Base-by-base conservation (phyloP, 2,113 vertebrate species). In the Pseudorectes ferrugineus region DNA sequence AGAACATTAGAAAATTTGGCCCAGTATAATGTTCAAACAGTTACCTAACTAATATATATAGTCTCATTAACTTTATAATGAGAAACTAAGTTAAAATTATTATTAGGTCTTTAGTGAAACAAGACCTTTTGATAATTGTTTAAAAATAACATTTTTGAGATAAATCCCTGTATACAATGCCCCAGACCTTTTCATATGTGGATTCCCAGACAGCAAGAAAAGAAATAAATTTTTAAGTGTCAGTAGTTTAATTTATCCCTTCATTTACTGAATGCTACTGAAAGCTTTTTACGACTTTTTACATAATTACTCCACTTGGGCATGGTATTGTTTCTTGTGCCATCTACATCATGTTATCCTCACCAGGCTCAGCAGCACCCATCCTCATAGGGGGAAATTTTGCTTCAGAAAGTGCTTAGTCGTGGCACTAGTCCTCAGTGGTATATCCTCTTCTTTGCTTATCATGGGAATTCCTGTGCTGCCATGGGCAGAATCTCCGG, bases 111-210 rank as follows among this genome's bases (percentile, higher is more conserved):
- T 73, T 57, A 76, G 31, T 45, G 36, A 40, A 76, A 72, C 25
- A 61, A 68, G 45, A 68, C 1, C 4, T 83, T 83, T 57, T 65
- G 40, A 76, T 40, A 90, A 61, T 25, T 76, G 12, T 38, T 85
- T 73, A 29, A 76, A 90, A 85, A 54, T 65, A 79, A 38, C 3
- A 20, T 55, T 85, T 95, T 31, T 76, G 20, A 93, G 48, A 52
- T 25, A 61, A 83, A 65, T 76, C 3, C 4, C 10, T 54, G 9
- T 48, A 61, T 79, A 35, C 7, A 48, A 38, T 71, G 9, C 35
- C 24, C 22, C 13, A 70, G 14, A 57, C 36, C 9, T 74, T 77
- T 63, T 85, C 33, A 43, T 43, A 48, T 15, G 29, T 33, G 55
- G 61, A 75, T 62, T 75, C 22, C 11, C 42, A 76, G 43, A 43